A percentile compares a stretch with the other conserved stretches of the same genome.
Conservation (phyloP, 2,888 invertebrate species). For the Hofmannophila pseudospretella region DNA sequence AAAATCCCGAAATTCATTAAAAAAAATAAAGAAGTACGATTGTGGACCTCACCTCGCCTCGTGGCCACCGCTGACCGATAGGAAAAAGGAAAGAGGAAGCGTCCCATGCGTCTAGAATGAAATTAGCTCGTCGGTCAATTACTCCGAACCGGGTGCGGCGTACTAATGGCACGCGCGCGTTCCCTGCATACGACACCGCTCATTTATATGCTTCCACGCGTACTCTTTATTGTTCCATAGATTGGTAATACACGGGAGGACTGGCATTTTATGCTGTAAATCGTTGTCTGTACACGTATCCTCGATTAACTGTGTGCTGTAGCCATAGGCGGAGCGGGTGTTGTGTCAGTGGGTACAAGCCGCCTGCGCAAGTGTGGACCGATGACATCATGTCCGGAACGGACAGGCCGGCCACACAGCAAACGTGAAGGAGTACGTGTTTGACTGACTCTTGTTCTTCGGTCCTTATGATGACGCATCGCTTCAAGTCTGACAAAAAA, state of each 20-base stretch:
- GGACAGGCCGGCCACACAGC: constrained; percentile 65
- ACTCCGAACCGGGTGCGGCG: constrained; percentile 62
- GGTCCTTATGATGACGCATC: constrained; percentile 51
- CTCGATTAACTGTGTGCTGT: constrained; percentile 70
- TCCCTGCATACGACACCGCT: constrained; percentile 65
- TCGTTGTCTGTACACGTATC: constrained; percentile 73
- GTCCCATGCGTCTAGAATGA: constrained; percentile 71
- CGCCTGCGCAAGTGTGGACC: constrained; percentile 53
- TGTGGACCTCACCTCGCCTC: constrained; percentile 41
- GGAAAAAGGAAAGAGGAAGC: constrained; percentile 78
- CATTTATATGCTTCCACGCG: constrained; percentile 66
- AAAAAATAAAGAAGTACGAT: too few species aligned
- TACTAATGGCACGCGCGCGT: constrained; percentile 70
- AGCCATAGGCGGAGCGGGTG: constrained; percentile 42
- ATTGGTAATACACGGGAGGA: constrained; percentile 76
- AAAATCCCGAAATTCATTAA: too few species aligned
- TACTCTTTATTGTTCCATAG: constrained; percentile 75
- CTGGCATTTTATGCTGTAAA: constrained; percentile 75
- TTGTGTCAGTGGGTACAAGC: constrained; percentile 63
- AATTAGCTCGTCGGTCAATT: constrained; percentile 75
- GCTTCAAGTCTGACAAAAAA: constrained; percentile 25
- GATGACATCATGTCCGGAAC: constrained; percentile 73
- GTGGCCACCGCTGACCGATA: constrained; percentile 70
- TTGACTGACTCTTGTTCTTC: constrained; percentile 44
- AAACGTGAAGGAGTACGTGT: constrained; percentile 58